phyloP scores from a whole-genome alignment of 2,888 invertebrate genomes.

The Marronus borbonicus region DNA sequence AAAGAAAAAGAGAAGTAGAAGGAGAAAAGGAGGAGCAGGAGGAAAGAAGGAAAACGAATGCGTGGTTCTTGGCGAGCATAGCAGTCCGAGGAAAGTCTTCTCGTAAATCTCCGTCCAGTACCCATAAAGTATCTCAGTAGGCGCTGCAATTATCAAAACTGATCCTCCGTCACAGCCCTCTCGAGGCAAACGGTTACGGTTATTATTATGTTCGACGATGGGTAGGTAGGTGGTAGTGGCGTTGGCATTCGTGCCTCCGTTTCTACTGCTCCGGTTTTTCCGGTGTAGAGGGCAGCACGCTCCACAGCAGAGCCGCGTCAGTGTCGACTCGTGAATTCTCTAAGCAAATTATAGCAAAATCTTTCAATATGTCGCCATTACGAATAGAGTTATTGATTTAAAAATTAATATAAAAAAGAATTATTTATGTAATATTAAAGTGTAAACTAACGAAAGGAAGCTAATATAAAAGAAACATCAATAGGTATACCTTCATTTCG shows the following conservation, averaged over 20 bases:
- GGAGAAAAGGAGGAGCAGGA: slow-evolving; percentile 28
- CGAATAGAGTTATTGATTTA: no score
- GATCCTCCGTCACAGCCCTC: slow-evolving; percentile 55
- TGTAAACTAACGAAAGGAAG: no score
- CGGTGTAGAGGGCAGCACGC: slow-evolving; percentile 38
- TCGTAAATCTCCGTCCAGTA: slow-evolving; percentile 58
- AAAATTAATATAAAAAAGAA: no score
- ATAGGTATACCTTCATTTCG: no score
- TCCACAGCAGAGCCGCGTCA: background rate
- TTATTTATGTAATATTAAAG: no score
- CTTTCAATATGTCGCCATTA: no score
- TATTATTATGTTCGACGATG: slow-evolving; percentile 55
- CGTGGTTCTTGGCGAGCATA: slow-evolving; percentile 18
- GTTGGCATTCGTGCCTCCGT: slow-evolving; percentile 20
- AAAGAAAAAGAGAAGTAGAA: slow-evolving; percentile 3
- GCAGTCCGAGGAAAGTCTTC: slow-evolving; percentile 27
- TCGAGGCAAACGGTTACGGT: slow-evolving; percentile 58
- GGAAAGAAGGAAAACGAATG: slow-evolving; percentile 6
- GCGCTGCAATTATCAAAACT: slow-evolving; percentile 58
- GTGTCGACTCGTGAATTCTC: background rate
- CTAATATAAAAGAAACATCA: no score
- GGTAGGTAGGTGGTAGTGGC: slow-evolving; percentile 32
- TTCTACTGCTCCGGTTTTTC: slow-evolving; percentile 40
- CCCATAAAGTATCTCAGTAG: slow-evolving; percentile 59
- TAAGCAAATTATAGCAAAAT: background rate